A percentile compares a stretch with the other conserved stretches of the same genome.
Conservation (phyloP, 1,140 invertebrate species). For the Mizuhopecten yessoensis region DNA sequence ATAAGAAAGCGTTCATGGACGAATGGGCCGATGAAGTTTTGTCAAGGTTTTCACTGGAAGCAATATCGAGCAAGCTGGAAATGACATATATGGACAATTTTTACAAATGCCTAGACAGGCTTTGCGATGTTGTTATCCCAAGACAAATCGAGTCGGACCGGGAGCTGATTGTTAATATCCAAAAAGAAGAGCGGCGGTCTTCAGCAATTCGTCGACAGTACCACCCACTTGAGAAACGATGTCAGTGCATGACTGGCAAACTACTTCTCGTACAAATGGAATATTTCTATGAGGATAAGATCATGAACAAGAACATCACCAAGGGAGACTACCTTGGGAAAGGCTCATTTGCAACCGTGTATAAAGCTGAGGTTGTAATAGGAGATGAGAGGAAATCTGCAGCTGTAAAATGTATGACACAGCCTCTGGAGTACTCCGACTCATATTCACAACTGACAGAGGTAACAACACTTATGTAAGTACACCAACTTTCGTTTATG, state of each 20-base stretch:
- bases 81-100: constrained; percentile 61
- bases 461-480: constrained; percentile 45
- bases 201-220: constrained; percentile 57
- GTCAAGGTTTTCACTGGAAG: constrained; percentile 48
- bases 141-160: constrained; percentile 64
- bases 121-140: constrained; percentile 66
- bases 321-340: constrained; percentile 49
- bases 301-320: constrained; percentile 43
- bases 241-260: constrained; percentile 59
- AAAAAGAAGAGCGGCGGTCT: constrained; percentile 61
- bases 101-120: constrained; percentile 53
- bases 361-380: constrained; percentile 47
- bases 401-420: constrained; percentile 61
- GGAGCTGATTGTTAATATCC: constrained; percentile 59
- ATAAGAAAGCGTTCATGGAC: constrained; percentile 61
- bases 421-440: constrained; percentile 41
- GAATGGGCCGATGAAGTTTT: constrained; percentile 58
- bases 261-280: constrained; percentile 57
- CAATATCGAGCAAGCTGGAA: constrained; percentile 53
- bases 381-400: constrained; percentile 40
- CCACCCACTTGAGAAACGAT: constrained; percentile 51
- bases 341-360: constrained; percentile 63
- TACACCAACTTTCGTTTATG: neutral
- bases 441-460: constrained; percentile 64
- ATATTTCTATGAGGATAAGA: constrained; percentile 53